Conservation (phyloP, 2,888 invertebrate genomes). For the Drosophila monieri region DNA sequence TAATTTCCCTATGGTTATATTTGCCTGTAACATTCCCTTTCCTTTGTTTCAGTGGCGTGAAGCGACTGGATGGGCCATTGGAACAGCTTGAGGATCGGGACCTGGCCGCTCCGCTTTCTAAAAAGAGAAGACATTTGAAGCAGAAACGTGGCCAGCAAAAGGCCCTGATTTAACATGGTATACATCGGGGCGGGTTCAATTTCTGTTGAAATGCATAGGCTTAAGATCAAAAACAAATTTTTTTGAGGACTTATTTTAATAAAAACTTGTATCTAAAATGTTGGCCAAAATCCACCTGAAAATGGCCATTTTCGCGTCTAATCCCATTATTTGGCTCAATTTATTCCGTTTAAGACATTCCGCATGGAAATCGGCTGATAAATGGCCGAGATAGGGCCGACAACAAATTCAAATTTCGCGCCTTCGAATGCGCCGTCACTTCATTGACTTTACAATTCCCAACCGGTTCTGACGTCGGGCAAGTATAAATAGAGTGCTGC, state of each 20-base stretch:
- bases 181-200: neutral
- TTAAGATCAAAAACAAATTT: constrained; percentile 29
- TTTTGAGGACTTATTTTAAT: constrained; percentile 32
- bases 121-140: constrained; percentile 75
- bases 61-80: constrained; percentile 73
- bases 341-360: no score
- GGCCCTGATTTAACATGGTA: constrained; percentile 40
- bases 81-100: constrained; percentile 35
- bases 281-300: no score
- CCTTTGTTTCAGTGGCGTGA: constrained; percentile 69
- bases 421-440: no score
- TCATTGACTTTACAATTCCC: neutral
- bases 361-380: no score
- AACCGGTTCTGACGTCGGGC: neutral
- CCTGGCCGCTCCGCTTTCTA: constrained; percentile 52
- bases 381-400: no score
- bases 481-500: no score
- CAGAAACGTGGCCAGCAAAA: constrained; percentile 52
- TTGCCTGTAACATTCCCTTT: constrained; percentile 15
- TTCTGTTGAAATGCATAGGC: constrained; percentile 9
- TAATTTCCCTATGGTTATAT: neutral
- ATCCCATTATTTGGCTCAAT: no score
- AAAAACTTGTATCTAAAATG: constrained; percentile 16
- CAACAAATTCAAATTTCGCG: no score
- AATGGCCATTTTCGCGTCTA: no score